Evolutionary conservation across 2,797 vertebrate genomes (phyloP), one percentile per base, ranked within the genome.

Genomic region (Propithecus deckenii): DNA sequence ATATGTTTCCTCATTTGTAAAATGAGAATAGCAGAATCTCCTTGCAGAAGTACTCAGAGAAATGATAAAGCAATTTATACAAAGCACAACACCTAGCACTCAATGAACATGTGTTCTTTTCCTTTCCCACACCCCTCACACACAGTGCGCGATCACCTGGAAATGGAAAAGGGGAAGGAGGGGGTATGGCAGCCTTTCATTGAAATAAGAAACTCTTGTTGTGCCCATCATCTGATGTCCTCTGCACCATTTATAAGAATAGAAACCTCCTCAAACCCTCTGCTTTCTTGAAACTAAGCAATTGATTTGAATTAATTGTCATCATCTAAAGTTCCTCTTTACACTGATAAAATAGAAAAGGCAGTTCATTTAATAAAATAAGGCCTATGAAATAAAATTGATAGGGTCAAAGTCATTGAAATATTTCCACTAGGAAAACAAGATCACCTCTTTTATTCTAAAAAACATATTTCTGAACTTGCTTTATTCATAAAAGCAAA

Each of bases 401-500:
- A 88, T 7, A 88, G 5, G 5, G 15, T 89, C 59, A 91, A 94
- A 61, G 28, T 81, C n/a, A 81, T 76, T 93, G 89, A 86, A 92
- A 84, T 76, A 85, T 96, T 94, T 83, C 41, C 28, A 89, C 5
- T 18, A 43, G 23, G 18, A 76, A 28, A 69, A 86, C 2, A 55
- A 78, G 11, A 80, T 46, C 23, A 63, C 35, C 50, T 28, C 10
- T 93, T 78, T 88, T 41, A 92, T 91, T 89, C 28, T 76, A 87
- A 95, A 93, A n/a, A n/a, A 57, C 13, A 5, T n/a, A 94, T 89
- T 81, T 94, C 67, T 87, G 1, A 92, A 95, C 80, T 95, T 89
- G 25, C 14, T 63, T 94, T 38, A 83, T 76, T 4, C 11, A 25
- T 38, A 20, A 93, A 95, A 71, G 7, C 38, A 69, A 86, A 88